A percentile compares a stretch with the other conserved stretches of the same genome.
Evolutionary conservation across 2,113 vertebrate species (phyloP).

Genomic region (Syngnathus typhle): DNA sequence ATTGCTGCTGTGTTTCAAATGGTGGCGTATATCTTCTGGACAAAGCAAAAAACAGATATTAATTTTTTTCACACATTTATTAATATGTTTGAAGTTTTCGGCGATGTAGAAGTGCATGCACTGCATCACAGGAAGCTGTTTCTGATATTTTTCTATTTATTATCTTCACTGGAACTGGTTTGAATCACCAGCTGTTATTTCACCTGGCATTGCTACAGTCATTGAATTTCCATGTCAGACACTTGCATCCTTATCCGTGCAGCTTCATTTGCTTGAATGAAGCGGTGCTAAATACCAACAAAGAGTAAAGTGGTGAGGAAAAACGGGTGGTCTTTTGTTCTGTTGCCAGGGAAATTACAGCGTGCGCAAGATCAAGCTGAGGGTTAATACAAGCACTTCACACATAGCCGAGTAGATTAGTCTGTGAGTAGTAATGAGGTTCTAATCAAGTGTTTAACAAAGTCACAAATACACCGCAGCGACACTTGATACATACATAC

Average conservation of each 20-base stretch:
- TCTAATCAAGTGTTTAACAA: slow-evolving; percentile 40
- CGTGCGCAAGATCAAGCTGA: slow-evolving; percentile 78
- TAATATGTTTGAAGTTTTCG: too few relatives aligned
- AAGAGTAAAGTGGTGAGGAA: slow-evolving; percentile 12
- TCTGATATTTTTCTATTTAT: neutral
- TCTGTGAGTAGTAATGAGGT: slow-evolving; percentile 41
- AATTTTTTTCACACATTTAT: too few relatives aligned
- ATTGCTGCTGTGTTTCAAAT: slow-evolving; percentile 58
- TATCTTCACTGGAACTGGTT: neutral
- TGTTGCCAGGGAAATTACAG: slow-evolving; percentile 78
- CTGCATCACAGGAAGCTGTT: neutral
- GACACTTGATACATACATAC: slow-evolving; percentile 55
- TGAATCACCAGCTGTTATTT: neutral
- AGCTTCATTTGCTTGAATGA: slow-evolving; percentile 8
- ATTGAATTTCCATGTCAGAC: neutral
- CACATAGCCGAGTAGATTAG: slow-evolving; percentile 37
- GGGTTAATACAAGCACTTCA: slow-evolving; percentile 76
- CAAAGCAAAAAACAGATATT: slow-evolving; percentile 66
- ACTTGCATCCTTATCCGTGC: neutral
- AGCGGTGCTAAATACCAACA: slow-evolving; percentile 10
- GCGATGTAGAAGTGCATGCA: neutral
- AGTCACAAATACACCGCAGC: slow-evolving; percentile 49
- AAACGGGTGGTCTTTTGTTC: slow-evolving; percentile 73
- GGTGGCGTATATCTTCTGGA: slow-evolving; percentile 50
- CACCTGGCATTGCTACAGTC: neutral